These are phyloP conservation scores for Smutsia temminckii DNA, from an alignment of 2,797 vertebrate genomes.

Conservation along the genomic window DNA sequence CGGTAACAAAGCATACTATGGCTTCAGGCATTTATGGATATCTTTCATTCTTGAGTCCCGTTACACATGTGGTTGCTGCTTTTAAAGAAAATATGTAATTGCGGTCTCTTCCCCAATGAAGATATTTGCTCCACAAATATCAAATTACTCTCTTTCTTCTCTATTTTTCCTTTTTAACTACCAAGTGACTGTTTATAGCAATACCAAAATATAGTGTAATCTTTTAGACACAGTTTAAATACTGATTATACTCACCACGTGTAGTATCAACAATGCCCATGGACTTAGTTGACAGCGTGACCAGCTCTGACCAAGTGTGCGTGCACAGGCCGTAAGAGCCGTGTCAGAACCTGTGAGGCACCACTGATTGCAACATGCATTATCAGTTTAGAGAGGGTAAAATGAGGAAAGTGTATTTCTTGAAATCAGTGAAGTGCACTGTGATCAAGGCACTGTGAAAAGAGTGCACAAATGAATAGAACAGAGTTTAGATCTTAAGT, in stretches of 20 bases:
- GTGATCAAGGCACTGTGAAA: not conserved
- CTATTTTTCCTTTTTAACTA: not conserved
- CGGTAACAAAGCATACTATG: not conserved
- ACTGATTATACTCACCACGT: not conserved
- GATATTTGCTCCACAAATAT: not conserved
- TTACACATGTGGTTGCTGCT: not conserved
- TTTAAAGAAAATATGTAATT: not conserved
- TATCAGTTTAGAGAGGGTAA: not conserved
- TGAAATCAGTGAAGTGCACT: fast-evolving
- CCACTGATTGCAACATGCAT: fast-evolving
- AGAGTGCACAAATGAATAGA: not conserved
- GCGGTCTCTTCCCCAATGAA: not conserved
- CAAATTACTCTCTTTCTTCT: not conserved
- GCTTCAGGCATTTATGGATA: not conserved
- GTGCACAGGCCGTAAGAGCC: fast-evolving
- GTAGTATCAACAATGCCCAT: not conserved
- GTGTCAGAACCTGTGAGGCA: fast-evolving
- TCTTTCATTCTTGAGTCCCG: not conserved
- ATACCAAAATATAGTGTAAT: not conserved
- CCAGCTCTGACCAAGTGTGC: not conserved
- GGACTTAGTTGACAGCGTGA: not conserved
- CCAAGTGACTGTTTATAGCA: not conserved
- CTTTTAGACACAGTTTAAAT: not conserved
- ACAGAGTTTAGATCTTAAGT: not conserved
- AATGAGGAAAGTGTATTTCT: not conserved